A percentile compares a stretch with the other conserved stretches of the same genome.
Conservation (phyloP, 2,888 invertebrate genomes). For the Phymatocera aterrima region DNA sequence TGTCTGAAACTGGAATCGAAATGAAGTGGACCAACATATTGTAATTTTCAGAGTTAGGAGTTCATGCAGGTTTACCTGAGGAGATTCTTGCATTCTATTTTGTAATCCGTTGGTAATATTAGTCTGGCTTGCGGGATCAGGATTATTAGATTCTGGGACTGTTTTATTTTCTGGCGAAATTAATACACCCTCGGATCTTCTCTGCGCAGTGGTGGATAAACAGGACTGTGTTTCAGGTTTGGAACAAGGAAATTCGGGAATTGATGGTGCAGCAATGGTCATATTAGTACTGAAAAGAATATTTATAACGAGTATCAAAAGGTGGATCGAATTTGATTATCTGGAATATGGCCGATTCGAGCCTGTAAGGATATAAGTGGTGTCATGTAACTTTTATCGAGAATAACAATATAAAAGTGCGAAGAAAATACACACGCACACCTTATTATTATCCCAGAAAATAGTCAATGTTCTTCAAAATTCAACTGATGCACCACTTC, state of each 20-base stretch:
- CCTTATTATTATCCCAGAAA: too few species aligned
- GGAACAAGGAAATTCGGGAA: not conserved
- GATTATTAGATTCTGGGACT: not conserved
- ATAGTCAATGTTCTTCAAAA: too few species aligned
- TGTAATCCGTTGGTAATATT: not conserved
- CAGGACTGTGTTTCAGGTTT: slow-evolving; percentile 7
- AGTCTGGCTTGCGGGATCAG: not conserved
- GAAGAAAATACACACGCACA: not conserved
- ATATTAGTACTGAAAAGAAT: slow-evolving; percentile 10
- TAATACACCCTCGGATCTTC: not conserved
- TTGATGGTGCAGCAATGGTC: not conserved
- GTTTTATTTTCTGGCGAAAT: not conserved
- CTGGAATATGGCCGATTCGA: too few species aligned
- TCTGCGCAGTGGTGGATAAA: not conserved
- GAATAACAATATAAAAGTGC: not conserved
- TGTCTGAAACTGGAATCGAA: not conserved
- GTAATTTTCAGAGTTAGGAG: not conserved
- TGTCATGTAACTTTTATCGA: too few species aligned
- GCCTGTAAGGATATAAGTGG: too few species aligned
- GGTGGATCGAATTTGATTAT: not conserved
- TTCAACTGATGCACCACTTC: too few species aligned
- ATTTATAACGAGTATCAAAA: too few species aligned
- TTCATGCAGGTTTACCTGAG: slow-evolving; percentile 8
- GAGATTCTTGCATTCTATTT: slow-evolving; percentile 4
- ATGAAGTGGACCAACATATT: not conserved